A percentile compares a stretch with the other conserved stretches of the same genome.
Evolutionary conservation across 2,113 vertebrate species (phyloP).

Genomic region (Muscicapa adusta): DNA sequence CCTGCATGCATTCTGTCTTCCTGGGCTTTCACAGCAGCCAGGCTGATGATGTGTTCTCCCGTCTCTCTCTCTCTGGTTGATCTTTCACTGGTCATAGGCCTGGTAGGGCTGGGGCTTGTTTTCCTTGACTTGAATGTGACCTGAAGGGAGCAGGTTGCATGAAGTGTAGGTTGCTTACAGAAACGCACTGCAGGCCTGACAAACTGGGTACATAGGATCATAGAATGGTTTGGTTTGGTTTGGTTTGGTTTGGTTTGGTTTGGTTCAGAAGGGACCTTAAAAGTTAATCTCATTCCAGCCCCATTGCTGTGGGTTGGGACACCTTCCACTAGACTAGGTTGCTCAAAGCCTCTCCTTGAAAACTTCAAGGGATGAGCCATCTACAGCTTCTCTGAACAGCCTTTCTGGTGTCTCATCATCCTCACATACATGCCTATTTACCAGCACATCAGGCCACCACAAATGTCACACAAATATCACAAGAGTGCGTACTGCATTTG

Average conservation of each 20-base stretch:
- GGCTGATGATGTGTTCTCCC: background rate
- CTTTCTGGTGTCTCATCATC: background rate
- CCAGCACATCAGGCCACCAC: background rate
- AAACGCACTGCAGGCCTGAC: background rate
- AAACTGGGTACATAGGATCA: background rate
- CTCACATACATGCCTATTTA: background rate
- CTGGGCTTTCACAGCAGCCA: background rate
- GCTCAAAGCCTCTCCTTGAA: background rate
- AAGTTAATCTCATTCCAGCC: background rate
- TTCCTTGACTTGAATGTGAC: background rate
- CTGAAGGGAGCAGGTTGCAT: background rate
- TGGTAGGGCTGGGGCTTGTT: background rate
- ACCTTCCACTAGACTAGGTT: background rate
- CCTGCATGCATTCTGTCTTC: background rate
- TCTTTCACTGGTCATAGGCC: background rate
- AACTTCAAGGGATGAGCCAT: background rate
- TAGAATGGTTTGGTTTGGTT: background rate
- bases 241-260: background rate
- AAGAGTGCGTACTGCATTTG: background rate
- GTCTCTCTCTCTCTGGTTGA: background rate
- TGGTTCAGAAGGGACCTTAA: too few relatives aligned
- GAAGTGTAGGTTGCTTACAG: background rate
- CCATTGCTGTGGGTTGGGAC: fast-evolving
- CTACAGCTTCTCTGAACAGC: background rate
- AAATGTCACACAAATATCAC: background rate